Percentiles rank a stretch among this genome's conserved stretches.
Evolutionary conservation across 23 tunicate species (phyloP).

Genomic region (Halocynthia roretzi): DNA sequence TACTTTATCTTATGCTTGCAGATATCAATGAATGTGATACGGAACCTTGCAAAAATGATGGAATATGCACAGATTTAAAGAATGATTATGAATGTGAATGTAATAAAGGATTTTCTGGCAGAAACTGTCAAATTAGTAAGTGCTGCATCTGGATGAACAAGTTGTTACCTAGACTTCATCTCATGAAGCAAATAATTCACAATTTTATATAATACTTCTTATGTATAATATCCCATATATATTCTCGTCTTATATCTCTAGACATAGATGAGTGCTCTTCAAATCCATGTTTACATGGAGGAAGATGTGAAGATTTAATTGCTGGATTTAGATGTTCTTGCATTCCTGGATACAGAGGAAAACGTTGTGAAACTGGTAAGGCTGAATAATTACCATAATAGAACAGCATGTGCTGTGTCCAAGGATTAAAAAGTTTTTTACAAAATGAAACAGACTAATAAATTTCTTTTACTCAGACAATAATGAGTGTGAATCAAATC

Average conservation of each 20-base stretch:
- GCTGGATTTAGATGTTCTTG: constrained; percentile 2
- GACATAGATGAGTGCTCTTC: constrained; percentile 5
- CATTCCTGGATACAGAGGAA: background rate
- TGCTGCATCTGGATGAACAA: too few species aligned
- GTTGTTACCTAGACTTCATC: too few species aligned
- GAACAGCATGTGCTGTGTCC: too few species aligned
- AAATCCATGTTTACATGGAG: constrained; percentile 1
- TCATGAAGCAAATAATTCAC: too few species aligned
- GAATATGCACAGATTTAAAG: constrained; percentile 30
- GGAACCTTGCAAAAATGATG: constrained; percentile 53
- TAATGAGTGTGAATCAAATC: background rate
- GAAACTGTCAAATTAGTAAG: too few species aligned
- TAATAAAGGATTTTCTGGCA: background rate
- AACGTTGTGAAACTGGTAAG: background rate
- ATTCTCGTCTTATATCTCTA: background rate
- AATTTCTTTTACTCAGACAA: background rate
- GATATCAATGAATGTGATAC: background rate
- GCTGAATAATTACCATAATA: too few species aligned
- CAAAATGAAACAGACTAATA: too few species aligned
- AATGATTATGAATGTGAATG: constrained; percentile 43
- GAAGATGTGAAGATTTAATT: background rate
- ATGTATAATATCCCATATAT: too few species aligned
- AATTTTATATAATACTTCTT: too few species aligned
- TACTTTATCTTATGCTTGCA: background rate
- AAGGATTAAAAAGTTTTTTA: too few species aligned